These are phyloP conservation scores for Cyclina sinensis DNA, from an alignment of 1,140 invertebrate species.

Conservation along the genomic window DNA sequence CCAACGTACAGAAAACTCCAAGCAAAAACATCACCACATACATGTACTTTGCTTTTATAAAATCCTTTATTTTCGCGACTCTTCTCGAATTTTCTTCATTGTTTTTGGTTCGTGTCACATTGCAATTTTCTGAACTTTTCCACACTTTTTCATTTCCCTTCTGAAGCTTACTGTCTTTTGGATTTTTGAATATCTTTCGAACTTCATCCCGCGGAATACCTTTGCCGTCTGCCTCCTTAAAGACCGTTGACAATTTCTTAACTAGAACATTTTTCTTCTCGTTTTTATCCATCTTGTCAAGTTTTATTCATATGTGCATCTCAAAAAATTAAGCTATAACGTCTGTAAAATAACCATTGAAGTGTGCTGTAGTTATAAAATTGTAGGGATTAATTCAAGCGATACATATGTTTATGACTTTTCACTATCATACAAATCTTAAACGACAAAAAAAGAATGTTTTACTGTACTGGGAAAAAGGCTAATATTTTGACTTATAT, in stretches of 20 bases:
- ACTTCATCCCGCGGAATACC: neutral
- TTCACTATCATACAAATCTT: too few relatives aligned
- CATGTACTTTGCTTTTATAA: neutral
- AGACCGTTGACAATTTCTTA: neutral
- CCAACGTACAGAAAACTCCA: neutral
- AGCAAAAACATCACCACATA: neutral
- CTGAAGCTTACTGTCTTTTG: neutral
- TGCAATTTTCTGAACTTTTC: neutral
- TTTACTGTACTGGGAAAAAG: too few relatives aligned
- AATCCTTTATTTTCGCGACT: neutral
- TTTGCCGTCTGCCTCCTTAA: neutral
- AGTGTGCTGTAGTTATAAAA: too few relatives aligned
- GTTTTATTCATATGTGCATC: too few relatives aligned
- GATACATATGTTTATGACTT: too few relatives aligned
- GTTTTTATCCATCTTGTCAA: slow-evolving; percentile 1
- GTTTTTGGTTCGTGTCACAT: too few relatives aligned
- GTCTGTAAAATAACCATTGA: too few relatives aligned
- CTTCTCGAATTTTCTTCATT: too few relatives aligned
- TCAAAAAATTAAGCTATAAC: too few relatives aligned
- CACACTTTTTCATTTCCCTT: neutral
- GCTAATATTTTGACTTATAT: too few relatives aligned
- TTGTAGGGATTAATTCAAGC: too few relatives aligned
- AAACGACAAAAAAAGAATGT: too few relatives aligned
- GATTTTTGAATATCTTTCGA: neutral
- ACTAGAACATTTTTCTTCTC: neutral